Conservation (phyloP, 2,113 vertebrate genomes). For the Dasyprocta punctata region DNA sequence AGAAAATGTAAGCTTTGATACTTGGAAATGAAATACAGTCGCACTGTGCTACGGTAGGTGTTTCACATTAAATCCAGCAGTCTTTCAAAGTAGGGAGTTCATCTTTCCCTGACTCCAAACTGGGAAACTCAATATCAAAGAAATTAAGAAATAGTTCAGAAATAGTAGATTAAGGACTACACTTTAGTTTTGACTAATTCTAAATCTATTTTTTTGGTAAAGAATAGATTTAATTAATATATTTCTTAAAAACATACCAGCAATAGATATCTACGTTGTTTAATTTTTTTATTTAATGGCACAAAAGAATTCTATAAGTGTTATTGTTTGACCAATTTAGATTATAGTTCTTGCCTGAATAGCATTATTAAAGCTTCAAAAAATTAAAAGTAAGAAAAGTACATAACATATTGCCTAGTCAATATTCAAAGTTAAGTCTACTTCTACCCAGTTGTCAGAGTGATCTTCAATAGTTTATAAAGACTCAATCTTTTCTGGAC, state of each 20-base stretch:
- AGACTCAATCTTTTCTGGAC: neutral
- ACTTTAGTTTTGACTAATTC: neutral
- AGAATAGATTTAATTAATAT: neutral
- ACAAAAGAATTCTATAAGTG: neutral
- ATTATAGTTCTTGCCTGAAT: neutral
- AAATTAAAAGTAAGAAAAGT: constrained; percentile 27
- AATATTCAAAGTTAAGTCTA: constrained; percentile 33
- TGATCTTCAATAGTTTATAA: neutral
- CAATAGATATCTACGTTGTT: neutral
- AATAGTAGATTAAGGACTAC: neutral
- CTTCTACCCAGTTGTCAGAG: neutral
- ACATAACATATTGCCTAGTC: neutral
- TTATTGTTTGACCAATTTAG: neutral
- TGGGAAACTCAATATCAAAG: constrained; percentile 14
- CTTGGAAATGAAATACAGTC: neutral
- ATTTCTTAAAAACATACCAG: neutral
- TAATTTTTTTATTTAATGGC: constrained; percentile 47
- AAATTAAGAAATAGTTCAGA: neutral
- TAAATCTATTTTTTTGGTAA: neutral
- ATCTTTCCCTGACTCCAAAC: neutral
- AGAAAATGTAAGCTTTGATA: neutral
- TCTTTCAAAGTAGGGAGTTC: neutral
- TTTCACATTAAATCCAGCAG: neutral
- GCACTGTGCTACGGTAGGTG: neutral
- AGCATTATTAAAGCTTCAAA: constrained; percentile 17